Evolutionary conservation across 2,113 vertebrate genomes (phyloP).

Genomic region (Callospermophilus lateralis): DNA sequence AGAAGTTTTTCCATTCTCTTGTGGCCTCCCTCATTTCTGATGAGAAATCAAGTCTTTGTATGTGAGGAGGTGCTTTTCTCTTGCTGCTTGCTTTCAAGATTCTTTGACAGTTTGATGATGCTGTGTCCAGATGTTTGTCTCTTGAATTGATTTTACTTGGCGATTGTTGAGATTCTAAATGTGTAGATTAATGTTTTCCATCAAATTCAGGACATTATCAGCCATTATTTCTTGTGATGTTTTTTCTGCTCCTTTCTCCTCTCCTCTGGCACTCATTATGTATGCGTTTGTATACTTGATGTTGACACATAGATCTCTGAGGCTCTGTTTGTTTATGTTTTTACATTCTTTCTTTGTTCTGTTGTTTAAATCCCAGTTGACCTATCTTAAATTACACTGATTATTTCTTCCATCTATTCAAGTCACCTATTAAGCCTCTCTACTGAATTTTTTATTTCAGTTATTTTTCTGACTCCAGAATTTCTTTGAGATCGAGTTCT

Average conservation of each 20-base stretch:
- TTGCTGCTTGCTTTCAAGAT: background rate
- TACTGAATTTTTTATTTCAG: constrained; percentile 14
- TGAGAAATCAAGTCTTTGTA: background rate
- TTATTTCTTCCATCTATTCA: background rate
- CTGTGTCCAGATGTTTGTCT: background rate
- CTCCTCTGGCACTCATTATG: background rate
- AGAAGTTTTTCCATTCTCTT: background rate
- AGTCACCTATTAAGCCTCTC: background rate
- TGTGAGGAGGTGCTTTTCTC: background rate
- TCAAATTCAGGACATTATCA: constrained; percentile 1
- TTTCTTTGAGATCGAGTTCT: background rate
- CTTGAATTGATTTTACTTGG: background rate
- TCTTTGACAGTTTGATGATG: background rate
- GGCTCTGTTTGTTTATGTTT: background rate
- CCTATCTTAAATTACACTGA: background rate
- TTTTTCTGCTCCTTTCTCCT: background rate
- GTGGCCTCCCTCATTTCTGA: background rate
- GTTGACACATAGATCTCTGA: background rate
- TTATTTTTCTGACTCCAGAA: background rate
- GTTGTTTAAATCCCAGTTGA: constrained; percentile 8
- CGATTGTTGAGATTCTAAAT: background rate
- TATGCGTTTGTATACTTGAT: background rate
- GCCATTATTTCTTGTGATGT: background rate
- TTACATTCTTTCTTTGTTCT: background rate
- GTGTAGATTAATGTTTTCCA: background rate